These are phyloP conservation scores for Leucophenga varia DNA, from an alignment of 1,140 invertebrate species.

Conservation along the genomic window DNA sequence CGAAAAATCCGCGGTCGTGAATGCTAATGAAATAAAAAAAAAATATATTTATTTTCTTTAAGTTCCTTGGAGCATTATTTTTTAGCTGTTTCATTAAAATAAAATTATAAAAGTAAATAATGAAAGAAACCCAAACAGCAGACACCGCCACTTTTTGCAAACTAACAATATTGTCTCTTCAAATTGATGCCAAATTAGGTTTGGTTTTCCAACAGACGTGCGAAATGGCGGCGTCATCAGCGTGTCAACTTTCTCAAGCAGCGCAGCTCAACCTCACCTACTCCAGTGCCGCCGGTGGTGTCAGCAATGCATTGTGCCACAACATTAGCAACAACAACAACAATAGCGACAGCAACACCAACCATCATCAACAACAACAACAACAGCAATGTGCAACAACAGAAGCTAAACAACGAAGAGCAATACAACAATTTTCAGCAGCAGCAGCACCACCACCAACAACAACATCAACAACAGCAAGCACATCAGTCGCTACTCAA, in stretches of 20 bases:
- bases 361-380: constrained; percentile 23
- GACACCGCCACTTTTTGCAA: constrained; percentile 28
- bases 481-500: not conserved
- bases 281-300: constrained; percentile 52
- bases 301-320: constrained; percentile 31
- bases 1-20: too few species aligned
- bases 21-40: too few species aligned
- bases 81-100: not conserved
- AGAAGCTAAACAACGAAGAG: too few species aligned
- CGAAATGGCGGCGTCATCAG: constrained; percentile 94
- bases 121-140: constrained; percentile 3
- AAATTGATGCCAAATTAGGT: constrained; percentile 70
- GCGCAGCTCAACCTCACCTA: constrained; percentile 60
- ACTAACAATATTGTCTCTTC: constrained; percentile 57
- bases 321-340: constrained; percentile 56
- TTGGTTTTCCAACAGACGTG: constrained; percentile 98
- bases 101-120: not conserved
- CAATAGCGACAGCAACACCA: constrained; percentile 4
- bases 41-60: too few species aligned
- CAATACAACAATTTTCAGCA: constrained; percentile 45
- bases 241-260: constrained; percentile 89
- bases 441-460: constrained; percentile 14
- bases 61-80: too few species aligned
- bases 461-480: not conserved
- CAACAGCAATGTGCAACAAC: constrained; percentile 24